Evolutionary conservation across 53 echinoderm and acorn worm genomes (phyloP).

Genomic region (Hippasteria phrygiana): DNA sequence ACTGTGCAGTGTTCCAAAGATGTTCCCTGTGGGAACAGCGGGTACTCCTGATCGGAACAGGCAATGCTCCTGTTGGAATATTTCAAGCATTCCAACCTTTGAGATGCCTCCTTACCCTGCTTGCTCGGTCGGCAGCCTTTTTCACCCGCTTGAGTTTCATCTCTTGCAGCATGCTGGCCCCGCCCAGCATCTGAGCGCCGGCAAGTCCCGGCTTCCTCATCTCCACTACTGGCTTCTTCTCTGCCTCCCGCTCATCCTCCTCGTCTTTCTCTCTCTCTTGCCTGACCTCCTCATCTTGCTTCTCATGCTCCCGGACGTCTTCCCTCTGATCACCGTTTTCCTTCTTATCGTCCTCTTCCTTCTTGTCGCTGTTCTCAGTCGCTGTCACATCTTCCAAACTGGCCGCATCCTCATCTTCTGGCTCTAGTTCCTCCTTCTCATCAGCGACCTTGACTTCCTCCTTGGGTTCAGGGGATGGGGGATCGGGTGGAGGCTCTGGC

Average conservation of each 20-base stretch:
- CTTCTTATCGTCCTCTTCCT: not conserved
- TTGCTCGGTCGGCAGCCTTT: slow-evolving; percentile 55
- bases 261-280: not conserved
- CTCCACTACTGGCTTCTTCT: slow-evolving; percentile 14
- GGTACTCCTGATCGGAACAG: no score
- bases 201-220: slow-evolving; percentile 32
- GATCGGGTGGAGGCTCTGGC: slow-evolving; percentile 19
- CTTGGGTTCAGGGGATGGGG: not conserved
- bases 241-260: slow-evolving; percentile 2
- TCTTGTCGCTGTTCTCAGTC: not conserved
- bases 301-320: not conserved
- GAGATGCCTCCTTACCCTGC: slow-evolving; percentile 47
- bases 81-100: no score
- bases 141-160: slow-evolving; percentile 41
- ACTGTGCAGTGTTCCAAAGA: no score
- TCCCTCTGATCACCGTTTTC: not conserved
- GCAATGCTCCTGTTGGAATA: no score
- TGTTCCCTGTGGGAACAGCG: no score
- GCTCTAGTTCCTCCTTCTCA: not conserved
- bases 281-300: slow-evolving; percentile 2
- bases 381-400: not conserved
- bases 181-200: slow-evolving; percentile 48
- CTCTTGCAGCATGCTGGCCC: slow-evolving; percentile 40
- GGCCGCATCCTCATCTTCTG: not conserved
- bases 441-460: not conserved